Evolutionary conservation across 1,140 invertebrate genomes (phyloP), one percentile per base, ranked within the genome.

Genomic region (Scaptodrosophila lebanonensis): DNA sequence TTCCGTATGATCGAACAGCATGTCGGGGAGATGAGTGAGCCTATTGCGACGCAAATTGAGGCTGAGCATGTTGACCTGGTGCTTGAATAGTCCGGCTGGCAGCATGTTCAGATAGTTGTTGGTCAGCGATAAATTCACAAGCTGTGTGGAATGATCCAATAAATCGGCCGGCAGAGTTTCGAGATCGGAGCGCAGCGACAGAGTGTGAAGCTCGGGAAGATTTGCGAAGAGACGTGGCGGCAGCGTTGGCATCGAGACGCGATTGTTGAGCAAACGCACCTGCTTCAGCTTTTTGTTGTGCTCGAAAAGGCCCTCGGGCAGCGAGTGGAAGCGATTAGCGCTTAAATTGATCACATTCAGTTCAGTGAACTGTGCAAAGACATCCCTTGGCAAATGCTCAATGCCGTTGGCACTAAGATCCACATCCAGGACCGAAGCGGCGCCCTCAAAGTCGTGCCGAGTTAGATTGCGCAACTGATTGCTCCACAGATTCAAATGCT

Each of bases 321-420:
- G 64, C 8, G 87, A 83, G 1, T 87, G 88, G 60, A 93, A 91
- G 51, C 89, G 89, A 72, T 93, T 93, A 7, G 84, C 87, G 52
- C 88, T 89, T 33, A 93, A 84, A 66, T 90, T 90, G n/a, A 92
- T 70, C 51, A 88, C 87, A 47, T 87, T 88, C 8, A 93, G 84
- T 56, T 90, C 90, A 17, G 71, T 86, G 15, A 93, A 71, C 36
- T 90, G 87, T 1, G 86, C 84, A 63, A 93, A 93, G 27, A 91
- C 85, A 48, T 90, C 88, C 2, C 87, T 67, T 1, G 89, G 87
- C 29, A 93, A 85, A 16, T 88, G 86, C 16, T 88, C 88, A 44
- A 93, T 86, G n/a, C 88, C 86, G 72, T 93, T 93, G 4, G 85
- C 87, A 61, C 89, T 90, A 12, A 93, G 60, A 82, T 92, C 91